Conservation (phyloP, 2,113 vertebrate species). For the Picathartes gymnocephalus region DNA sequence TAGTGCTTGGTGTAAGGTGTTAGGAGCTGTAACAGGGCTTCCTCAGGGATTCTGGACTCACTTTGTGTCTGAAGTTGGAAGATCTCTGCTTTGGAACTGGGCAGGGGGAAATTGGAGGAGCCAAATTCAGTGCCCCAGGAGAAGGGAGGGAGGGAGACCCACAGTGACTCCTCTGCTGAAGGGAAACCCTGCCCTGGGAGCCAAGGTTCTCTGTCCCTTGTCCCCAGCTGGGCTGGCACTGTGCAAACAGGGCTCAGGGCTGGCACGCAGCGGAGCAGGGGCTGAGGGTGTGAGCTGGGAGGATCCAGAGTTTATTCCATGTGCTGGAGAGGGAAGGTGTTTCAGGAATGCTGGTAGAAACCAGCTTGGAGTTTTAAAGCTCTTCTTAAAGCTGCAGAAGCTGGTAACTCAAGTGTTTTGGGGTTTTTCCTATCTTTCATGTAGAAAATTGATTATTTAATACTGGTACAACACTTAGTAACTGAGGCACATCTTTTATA, state of each 20-base stretch:
- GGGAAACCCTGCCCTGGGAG: not conserved
- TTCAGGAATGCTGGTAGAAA: not conserved
- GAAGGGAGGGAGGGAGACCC: too few relatives aligned
- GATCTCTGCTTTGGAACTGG: not conserved
- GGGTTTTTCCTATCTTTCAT: not conserved
- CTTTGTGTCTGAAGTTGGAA: not conserved
- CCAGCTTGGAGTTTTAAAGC: not conserved
- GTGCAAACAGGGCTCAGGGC: not conserved
- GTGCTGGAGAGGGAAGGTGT: not conserved
- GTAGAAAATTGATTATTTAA: not conserved
- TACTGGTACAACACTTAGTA: fast-evolving
- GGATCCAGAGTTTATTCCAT: not conserved
- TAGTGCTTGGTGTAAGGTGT: not conserved
- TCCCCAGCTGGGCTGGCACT: not conserved
- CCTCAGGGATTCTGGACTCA: not conserved
- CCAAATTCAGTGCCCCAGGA: too few relatives aligned
- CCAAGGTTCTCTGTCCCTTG: not conserved
- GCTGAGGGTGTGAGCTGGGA: not conserved
- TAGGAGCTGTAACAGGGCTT: not conserved
- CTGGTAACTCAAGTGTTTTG: not conserved
- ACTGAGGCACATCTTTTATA: not conserved
- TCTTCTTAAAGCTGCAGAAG: not conserved
- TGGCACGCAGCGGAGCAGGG: not conserved
- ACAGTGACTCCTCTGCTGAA: not conserved
- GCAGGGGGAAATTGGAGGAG: not conserved